These are phyloP conservation scores for Coenonympha arcania DNA, from an alignment of 2,888 invertebrate species.

Conservation along the genomic window DNA sequence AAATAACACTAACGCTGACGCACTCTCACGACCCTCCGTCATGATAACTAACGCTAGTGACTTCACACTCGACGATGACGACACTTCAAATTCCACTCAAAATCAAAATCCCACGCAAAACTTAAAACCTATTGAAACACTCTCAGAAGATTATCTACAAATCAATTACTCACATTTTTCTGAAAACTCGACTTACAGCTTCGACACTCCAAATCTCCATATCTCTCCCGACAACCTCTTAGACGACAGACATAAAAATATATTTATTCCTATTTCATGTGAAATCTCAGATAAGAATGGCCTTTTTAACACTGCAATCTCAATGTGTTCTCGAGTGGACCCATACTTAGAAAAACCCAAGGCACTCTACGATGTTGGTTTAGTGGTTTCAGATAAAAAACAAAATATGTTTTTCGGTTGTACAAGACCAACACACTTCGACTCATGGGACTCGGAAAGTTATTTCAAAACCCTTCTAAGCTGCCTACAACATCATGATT, in stretches of 20 bases:
- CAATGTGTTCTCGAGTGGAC: slow-evolving; percentile 27
- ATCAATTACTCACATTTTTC: slow-evolving; percentile 23
- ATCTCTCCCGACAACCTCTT: slow-evolving; percentile 29
- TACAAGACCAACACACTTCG: slow-evolving; percentile 29
- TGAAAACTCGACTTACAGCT: slow-evolving; percentile 3
- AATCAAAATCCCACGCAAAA: no score
- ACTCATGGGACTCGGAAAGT: slow-evolving; percentile 34
- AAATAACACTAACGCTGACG: slow-evolving; percentile 31
- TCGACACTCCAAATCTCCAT: slow-evolving; percentile 26
- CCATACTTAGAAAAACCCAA: slow-evolving; percentile 29
- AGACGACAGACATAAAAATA: slow-evolving; percentile 32
- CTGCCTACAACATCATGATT: slow-evolving; percentile 30
- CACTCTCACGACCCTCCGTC: slow-evolving; percentile 29
- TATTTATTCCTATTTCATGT: slow-evolving; percentile 26
- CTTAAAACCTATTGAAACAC: not conserved
- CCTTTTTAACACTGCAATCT: slow-evolving; percentile 24
- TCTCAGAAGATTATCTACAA: slow-evolving; percentile 24
- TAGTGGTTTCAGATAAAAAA: slow-evolving; percentile 29
- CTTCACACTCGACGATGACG: slow-evolving; percentile 2
- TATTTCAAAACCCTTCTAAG: slow-evolving; percentile 35
- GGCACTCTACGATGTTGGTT: slow-evolving; percentile 30
- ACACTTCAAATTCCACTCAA: no score
- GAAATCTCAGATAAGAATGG: slow-evolving; percentile 27
- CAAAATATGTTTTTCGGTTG: slow-evolving; percentile 28
- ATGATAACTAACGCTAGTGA: slow-evolving; percentile 23